phyloP scores from a whole-genome alignment of 2,113 vertebrate genomes.

The Aptenodytes forsteri region DNA sequence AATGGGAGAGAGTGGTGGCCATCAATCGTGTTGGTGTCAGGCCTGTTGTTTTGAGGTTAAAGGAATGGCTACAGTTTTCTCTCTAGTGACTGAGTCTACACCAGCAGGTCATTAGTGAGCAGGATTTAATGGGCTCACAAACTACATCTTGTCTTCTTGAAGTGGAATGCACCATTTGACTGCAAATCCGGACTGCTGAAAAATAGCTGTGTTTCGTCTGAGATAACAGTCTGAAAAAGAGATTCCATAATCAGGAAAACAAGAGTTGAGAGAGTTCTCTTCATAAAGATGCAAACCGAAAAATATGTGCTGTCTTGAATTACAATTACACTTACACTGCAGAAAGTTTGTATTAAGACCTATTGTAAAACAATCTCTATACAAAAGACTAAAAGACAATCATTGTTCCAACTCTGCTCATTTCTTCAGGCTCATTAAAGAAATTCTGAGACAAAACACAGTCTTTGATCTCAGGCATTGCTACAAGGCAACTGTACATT shows the following conservation, averaged over 20 bases:
- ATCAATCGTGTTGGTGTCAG: not conserved
- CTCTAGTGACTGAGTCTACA: not conserved
- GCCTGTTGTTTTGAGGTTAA: not conserved
- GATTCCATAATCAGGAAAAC: not conserved
- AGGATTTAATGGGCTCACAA: not conserved
- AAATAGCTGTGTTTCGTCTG: not conserved
- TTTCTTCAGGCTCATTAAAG: constrained; percentile 1
- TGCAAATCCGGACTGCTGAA: not conserved
- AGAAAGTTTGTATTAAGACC: constrained; percentile 11
- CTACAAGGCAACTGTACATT: not conserved
- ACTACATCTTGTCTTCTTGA: not conserved
- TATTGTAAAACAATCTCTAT: not conserved
- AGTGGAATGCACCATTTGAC: not conserved
- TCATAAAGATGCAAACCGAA: not conserved
- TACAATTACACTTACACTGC: not conserved
- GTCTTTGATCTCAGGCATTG: constrained; percentile 65
- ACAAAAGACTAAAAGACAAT: not conserved
- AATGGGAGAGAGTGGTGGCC: not conserved
- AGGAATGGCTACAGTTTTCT: not conserved
- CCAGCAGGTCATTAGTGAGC: not conserved
- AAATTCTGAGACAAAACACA: constrained; percentile 11
- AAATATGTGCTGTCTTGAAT: not conserved
- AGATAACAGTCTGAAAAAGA: not conserved
- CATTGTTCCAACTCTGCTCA: not conserved
- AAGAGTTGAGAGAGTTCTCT: not conserved